Evolutionary conservation across 2,888 invertebrate genomes (phyloP).

Genomic region (Disparrhopalites patrizii): DNA sequence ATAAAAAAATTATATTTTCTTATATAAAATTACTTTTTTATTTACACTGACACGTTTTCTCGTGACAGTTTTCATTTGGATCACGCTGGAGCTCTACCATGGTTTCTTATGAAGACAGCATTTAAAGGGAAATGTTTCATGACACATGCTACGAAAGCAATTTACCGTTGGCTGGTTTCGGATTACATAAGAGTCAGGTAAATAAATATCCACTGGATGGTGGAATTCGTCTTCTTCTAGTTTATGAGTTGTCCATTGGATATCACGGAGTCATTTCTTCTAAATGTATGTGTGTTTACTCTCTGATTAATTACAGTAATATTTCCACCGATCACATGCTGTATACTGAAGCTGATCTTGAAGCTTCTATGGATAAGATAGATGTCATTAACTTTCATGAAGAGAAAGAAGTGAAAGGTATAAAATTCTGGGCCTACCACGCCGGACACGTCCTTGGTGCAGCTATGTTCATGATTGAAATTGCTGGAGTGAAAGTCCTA

Average conservation of each 20-base stretch:
- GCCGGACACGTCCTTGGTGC: constrained; percentile 99
- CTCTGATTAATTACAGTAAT: constrained; percentile 74
- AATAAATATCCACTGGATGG: constrained; percentile 41
- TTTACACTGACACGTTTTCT: background rate
- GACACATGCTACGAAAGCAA: constrained; percentile 99
- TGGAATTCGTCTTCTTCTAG: background rate
- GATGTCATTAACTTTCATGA: constrained; percentile 98
- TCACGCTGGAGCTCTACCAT: constrained; percentile 96
- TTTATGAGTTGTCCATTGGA: no score
- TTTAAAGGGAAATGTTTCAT: constrained; percentile 98
- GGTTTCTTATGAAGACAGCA: constrained; percentile 95
- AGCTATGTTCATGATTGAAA: constrained; percentile 99
- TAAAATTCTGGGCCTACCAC: constrained; percentile 98
- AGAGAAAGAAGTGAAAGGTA: constrained; percentile 93
- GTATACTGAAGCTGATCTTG: constrained; percentile 94
- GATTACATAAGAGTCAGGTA: constrained; percentile 98
- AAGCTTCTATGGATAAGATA: constrained; percentile 97
- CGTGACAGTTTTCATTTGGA: constrained; percentile 85
- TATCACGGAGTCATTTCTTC: background rate
- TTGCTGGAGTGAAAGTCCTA: constrained; percentile 92
- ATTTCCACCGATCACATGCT: constrained; percentile 95
- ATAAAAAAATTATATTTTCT: background rate
- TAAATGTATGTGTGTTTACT: background rate
- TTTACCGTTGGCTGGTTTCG: constrained; percentile 95
- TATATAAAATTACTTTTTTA: background rate